These are phyloP conservation scores for Chrysina gloriosa DNA, from an alignment of 2,888 invertebrate species.

Conservation along the genomic window DNA sequence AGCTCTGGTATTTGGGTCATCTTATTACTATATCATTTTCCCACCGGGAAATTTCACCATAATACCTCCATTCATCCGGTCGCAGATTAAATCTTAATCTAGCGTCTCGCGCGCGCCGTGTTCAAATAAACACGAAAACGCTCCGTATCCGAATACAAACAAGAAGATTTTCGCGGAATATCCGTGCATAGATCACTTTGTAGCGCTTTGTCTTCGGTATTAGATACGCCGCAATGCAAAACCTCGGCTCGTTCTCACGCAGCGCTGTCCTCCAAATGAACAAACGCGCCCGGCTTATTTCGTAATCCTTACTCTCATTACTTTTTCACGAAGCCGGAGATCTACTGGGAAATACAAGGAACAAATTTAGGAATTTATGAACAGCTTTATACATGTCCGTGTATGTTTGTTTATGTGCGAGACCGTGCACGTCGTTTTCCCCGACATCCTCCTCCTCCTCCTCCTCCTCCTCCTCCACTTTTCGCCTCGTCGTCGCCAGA, in stretches of 20 bases:
- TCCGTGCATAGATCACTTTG: constrained; percentile 10
- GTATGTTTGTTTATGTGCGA: constrained; percentile 20
- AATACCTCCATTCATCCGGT: too few relatives aligned
- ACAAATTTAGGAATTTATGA: constrained; percentile 42
- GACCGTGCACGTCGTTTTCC: neutral
- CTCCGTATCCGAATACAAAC: neutral
- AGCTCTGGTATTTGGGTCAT: too few relatives aligned
- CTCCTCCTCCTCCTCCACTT: neutral
- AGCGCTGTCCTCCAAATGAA: constrained; percentile 13
- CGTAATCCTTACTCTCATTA: constrained; percentile 41
- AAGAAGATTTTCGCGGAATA: constrained; percentile 15
- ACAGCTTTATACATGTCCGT: constrained; percentile 32
- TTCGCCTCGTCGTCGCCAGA: neutral
- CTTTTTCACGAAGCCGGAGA: constrained; percentile 39
- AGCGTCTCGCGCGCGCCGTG: neutral
- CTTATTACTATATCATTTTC: too few relatives aligned
- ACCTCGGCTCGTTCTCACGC: constrained; percentile 11
- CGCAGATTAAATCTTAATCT: neutral
- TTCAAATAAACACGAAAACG: neutral
- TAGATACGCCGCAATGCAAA: constrained; percentile 25
- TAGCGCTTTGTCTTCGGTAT: constrained; percentile 15
- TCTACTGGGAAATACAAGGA: constrained; percentile 42
- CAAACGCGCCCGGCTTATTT: constrained; percentile 26
- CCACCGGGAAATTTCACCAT: too few relatives aligned
- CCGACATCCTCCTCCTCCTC: neutral